Percentiles rank a stretch among this genome's conserved stretches.
These are phyloP conservation scores for Lethenteron camtschaticum DNA, from an alignment of 2,113 vertebrate genomes.

Conservation along the genomic window DNA sequence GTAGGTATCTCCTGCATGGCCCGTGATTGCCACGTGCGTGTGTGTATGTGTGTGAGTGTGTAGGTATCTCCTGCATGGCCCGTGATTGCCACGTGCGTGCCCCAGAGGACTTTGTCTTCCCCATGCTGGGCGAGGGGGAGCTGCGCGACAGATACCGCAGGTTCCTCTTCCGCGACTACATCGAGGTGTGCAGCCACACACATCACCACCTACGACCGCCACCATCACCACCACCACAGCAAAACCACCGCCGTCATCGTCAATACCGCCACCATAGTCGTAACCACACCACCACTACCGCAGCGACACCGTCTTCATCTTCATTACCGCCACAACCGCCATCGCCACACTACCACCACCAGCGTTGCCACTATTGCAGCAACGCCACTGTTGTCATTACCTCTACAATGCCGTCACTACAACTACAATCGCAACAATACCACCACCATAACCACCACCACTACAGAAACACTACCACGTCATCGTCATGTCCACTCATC, in stretches of 20 bases:
- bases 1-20: slow-evolving; percentile 94
- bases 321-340: too few species aligned
- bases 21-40: slow-evolving; percentile 46
- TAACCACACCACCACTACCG: not conserved
- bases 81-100: slow-evolving; percentile 80
- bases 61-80: slow-evolving; percentile 95
- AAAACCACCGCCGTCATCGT: not conserved
- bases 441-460: too few species aligned
- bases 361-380: too few species aligned
- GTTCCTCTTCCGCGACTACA: slow-evolving; percentile 99
- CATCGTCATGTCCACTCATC: too few species aligned
- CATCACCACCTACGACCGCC: too few species aligned
- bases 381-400: too few species aligned
- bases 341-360: too few species aligned
- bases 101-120: slow-evolving; percentile 90
- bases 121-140: slow-evolving; percentile 74
- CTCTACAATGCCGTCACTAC: too few species aligned
- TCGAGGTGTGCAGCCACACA: slow-evolving; percentile 39
- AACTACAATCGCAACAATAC: too few species aligned
- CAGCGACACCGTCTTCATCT: too few species aligned
- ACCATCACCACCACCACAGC: not conserved
- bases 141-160: slow-evolving; percentile 95
- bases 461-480: too few species aligned
- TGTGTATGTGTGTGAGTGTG: not conserved
- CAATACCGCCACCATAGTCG: not conserved